Base-by-base conservation (phyloP, 2,797 vertebrate species). In the Acipenser oxyrinchus region DNA sequence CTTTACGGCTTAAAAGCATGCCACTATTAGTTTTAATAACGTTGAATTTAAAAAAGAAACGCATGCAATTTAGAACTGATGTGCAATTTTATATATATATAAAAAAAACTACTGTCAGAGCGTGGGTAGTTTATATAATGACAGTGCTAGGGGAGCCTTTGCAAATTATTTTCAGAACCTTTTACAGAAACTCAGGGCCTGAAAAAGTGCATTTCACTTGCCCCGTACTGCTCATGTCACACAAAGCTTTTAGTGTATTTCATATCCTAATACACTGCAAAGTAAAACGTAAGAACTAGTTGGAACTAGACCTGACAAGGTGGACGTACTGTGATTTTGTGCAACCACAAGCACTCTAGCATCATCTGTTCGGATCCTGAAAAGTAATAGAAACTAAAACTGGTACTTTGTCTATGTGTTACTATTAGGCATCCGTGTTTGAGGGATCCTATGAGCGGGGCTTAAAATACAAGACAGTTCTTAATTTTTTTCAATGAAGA, bases 111-210 rank as follows among this genome's bases (percentile, higher is more conserved):
- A 72, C 70, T 68, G 65, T 70, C 66, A 65, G 70, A 10, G 62
- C 77, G 75, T 66, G 78, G 73, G 74, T 73, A 73, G 83, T 80
- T 81, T 70, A 72, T 78, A 68, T 84, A 85, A 86, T 83, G 76
- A 81, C 73, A 71, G 52, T 78, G 80, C 75, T 78, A 72, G 69
- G 69, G 70, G 77, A 76, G 72, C 65, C 67, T 73, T 70, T 37
- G 37, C 37, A 37, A 37, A 63, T 53, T 65, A 70, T 78, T 75
- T 85, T 76, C 76, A 70, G 72, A 53, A 73, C 72, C 75, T 76
- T 82, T 85, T 79, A 77, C 65, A 78, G 78, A 77, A 77, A 59
- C 75, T 79, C 73, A 74, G 37, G 37, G 37, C 37, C 5, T 37
- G 37, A 37, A 37, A 37, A 79, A 76, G 75, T 58, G 76, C 78